A percentile compares a stretch with the other conserved stretches of the same genome.
Conservation (phyloP, 2,113 vertebrate genomes). For the Sula dactylatra region DNA sequence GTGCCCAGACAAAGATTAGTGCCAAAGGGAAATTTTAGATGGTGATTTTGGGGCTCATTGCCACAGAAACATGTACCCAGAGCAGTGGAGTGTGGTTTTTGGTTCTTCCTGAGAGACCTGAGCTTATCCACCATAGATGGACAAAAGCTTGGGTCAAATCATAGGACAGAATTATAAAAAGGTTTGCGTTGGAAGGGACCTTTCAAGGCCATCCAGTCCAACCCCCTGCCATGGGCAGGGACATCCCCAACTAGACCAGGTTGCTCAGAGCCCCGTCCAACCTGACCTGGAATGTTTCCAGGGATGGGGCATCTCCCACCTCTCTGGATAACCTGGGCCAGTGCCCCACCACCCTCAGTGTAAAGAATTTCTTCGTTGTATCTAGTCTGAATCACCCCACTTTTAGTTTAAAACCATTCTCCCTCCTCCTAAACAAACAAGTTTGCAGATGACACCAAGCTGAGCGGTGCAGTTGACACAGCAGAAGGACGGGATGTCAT, state of each 20-base stretch:
- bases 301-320: not conserved
- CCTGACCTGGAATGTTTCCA: not conserved
- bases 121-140: not conserved
- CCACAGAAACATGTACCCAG: not conserved
- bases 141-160: not conserved
- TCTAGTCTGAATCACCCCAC: not conserved
- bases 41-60: not conserved
- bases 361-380: not conserved
- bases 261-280: not conserved
- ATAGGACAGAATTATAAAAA: not conserved
- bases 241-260: not conserved
- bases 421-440: not conserved
- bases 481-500: too few relatives aligned
- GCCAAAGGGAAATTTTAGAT: not conserved
- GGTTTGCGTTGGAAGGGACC: not conserved
- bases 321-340: not conserved
- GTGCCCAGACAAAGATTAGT: not conserved
- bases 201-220: not conserved
- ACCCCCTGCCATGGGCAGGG: not conserved
- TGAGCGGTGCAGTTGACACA: too few relatives aligned
- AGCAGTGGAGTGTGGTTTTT: not conserved
- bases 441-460: too few relatives aligned
- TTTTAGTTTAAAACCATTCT: not conserved
- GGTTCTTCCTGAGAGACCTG: not conserved
- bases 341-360: accelerated